A percentile compares a stretch with the other conserved stretches of the same genome.
phyloP scores from a whole-genome alignment of 2,888 invertebrate genomes.

The Pterostichus niger region DNA sequence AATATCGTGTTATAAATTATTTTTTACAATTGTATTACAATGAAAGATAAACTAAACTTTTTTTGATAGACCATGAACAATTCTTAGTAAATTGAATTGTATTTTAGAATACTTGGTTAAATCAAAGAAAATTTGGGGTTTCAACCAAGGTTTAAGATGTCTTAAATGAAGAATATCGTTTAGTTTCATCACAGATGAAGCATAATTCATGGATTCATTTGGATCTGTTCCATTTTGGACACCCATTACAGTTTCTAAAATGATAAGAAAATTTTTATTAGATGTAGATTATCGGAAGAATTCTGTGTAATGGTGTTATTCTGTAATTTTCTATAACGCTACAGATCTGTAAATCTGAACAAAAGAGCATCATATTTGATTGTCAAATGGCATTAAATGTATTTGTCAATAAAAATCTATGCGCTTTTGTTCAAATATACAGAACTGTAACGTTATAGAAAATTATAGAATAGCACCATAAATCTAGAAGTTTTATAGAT shows the following conservation, averaged over 20 bases:
- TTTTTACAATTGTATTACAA: neutral
- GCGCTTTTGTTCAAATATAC: too few species aligned
- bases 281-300: too few species aligned
- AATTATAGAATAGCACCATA: too few species aligned
- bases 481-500: too few species aligned
- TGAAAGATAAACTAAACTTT: neutral
- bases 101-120: conserved; percentile 76
- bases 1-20: neutral
- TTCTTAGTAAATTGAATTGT: conserved; percentile 76
- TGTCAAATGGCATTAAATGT: too few species aligned
- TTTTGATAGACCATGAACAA: conserved; percentile 78
- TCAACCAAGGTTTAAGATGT: conserved; percentile 77
- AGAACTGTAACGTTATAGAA: too few species aligned
- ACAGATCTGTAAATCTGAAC: too few species aligned
- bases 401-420: too few species aligned
- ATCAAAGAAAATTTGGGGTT: conserved; percentile 77
- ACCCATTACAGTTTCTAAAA: conserved; percentile 80
- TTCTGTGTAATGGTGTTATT: too few species aligned
- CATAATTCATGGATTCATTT: conserved; percentile 79
- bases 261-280: neutral
- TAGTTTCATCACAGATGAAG: conserved; percentile 81
- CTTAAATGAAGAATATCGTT: conserved; percentile 79
- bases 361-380: too few species aligned
- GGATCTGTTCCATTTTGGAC: conserved; percentile 76
- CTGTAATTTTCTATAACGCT: too few species aligned